phyloP scores from a whole-genome alignment of 1,140 invertebrate genomes.

The Propsilocerus akamusi region DNA sequence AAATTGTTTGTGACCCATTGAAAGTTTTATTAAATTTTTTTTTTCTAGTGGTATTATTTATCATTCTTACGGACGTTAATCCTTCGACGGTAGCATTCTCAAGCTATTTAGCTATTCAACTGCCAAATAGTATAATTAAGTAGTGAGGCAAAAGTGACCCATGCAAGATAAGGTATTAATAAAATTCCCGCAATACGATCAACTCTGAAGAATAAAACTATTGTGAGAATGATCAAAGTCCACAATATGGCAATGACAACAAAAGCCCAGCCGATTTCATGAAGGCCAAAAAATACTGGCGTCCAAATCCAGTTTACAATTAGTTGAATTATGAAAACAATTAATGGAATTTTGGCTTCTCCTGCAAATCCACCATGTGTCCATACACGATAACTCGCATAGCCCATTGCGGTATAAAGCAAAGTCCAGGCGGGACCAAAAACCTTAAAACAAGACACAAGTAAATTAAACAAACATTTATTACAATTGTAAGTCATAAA shows the following conservation, averaged over 20 bases:
- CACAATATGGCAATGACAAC: conserved; percentile 5
- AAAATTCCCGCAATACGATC: conserved; percentile 49
- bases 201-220: conserved; percentile 40
- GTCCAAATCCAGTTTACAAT: conserved; percentile 74
- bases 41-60: too few species aligned
- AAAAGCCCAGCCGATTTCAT: conserved; percentile 51
- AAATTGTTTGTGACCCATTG: too few species aligned
- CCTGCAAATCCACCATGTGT: conserved; percentile 49
- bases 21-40: too few species aligned
- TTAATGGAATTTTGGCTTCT: conserved; percentile 40
- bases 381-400: conserved; percentile 69
- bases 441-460: conserved; percentile 9
- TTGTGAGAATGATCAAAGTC: conserved; percentile 7
- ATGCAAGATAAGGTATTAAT: conserved; percentile 60
- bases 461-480: too few species aligned
- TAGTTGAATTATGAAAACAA: conserved; percentile 55
- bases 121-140: conserved; percentile 48
- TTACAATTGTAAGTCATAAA: too few species aligned
- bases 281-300: conserved; percentile 63
- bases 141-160: conserved; percentile 48
- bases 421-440: conserved; percentile 68
- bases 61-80: too few species aligned
- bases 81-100: too few species aligned
- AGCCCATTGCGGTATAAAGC: conserved; percentile 66
- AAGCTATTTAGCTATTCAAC: conserved; percentile 35